Evolutionary conservation across 2,888 invertebrate genomes (phyloP).

Genomic region (Phaonia tiefii): DNA sequence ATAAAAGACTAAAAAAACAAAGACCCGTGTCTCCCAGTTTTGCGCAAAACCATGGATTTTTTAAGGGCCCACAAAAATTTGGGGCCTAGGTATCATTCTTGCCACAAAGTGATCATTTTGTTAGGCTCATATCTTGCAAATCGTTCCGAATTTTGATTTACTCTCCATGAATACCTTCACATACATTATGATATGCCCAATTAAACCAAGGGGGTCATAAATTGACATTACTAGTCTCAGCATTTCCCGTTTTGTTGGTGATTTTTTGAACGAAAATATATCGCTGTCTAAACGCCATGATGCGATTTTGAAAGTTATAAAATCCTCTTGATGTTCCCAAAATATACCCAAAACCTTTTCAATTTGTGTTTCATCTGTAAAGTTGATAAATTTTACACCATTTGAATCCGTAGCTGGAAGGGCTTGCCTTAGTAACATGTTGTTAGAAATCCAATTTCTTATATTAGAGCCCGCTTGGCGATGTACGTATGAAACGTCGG

Average conservation of each 20-base stretch:
- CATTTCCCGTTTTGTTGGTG: conserved; percentile 38
- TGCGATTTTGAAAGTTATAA: conserved; percentile 53
- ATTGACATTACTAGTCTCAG: conserved; percentile 38
- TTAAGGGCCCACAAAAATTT: too few relatives aligned
- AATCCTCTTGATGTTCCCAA: conserved; percentile 52
- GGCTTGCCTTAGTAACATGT: not conserved
- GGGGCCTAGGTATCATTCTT: too few relatives aligned
- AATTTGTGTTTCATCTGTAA: conserved; percentile 7
- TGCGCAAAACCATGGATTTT: too few relatives aligned
- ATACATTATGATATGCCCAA: conserved; percentile 40
- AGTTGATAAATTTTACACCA: conserved; percentile 28
- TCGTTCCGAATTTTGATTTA: too few relatives aligned
- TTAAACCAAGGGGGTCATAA: conserved; percentile 41
- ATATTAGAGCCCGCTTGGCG: conserved; percentile 51
- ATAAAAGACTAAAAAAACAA: too few relatives aligned
- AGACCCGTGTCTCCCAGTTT: too few relatives aligned
- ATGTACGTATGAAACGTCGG: too few relatives aligned
- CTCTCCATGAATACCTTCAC: conserved; percentile 39
- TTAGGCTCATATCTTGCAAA: too few relatives aligned
- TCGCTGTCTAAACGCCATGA: conserved; percentile 11
- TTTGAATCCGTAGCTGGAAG: not conserved
- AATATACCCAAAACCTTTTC: conserved; percentile 60
- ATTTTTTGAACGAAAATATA: not conserved
- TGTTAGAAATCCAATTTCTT: conserved; percentile 46
- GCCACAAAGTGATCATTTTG: too few relatives aligned